phyloP scores from a whole-genome alignment of 2,888 invertebrate genomes.

The Drosophila longiperda region DNA sequence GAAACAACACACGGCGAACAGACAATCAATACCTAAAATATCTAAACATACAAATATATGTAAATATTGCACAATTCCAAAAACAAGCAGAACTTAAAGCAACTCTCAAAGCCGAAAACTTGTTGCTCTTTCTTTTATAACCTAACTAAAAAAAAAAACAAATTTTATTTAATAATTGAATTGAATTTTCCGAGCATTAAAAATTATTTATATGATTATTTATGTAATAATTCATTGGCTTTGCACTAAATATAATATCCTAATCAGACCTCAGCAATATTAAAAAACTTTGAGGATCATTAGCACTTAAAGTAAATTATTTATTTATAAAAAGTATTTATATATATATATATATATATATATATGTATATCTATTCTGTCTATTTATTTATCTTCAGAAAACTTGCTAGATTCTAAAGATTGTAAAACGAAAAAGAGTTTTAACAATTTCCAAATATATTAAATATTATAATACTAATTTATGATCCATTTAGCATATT shows the following conservation, averaged over 20 bases:
- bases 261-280: too few relatives aligned
- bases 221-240: neutral
- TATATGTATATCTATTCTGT: neutral
- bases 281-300: neutral
- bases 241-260: neutral
- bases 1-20: neutral
- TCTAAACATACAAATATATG: neutral
- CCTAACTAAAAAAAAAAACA: neutral
- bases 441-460: too few relatives aligned
- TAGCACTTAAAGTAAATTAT: neutral
- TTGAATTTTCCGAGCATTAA: accelerated
- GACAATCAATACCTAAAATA: neutral
- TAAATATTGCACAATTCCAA: neutral
- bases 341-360: too few relatives aligned
- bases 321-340: too few relatives aligned
- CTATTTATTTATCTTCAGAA: neutral
- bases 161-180: neutral
- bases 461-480: neutral
- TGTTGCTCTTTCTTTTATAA: neutral
- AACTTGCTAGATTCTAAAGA: neutral
- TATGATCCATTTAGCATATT: neutral
- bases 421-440: neutral
- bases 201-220: too few relatives aligned
- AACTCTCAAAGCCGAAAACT: slow-evolving; percentile 31
- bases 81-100: neutral